phyloP scores from a whole-genome alignment of 2,113 vertebrate genomes.

The Chroicocephalus ridibundus region DNA sequence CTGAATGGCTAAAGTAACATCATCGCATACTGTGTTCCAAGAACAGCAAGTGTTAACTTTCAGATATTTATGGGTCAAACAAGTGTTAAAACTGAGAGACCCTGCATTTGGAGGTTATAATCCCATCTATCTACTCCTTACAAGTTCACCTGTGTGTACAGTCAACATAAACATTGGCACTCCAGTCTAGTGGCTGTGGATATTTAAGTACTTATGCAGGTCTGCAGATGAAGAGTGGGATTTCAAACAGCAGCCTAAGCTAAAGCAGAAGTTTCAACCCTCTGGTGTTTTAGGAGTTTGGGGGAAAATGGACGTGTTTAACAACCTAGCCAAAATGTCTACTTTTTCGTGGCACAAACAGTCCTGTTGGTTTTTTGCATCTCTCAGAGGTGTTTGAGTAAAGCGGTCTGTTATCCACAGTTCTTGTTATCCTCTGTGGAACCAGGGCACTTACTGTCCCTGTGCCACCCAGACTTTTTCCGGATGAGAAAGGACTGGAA shows the following conservation, averaged over 20 bases:
- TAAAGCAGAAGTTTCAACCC: neutral
- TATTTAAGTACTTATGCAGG: neutral
- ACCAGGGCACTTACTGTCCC: neutral
- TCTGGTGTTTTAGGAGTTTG: neutral
- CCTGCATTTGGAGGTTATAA: neutral
- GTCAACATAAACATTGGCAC: neutral
- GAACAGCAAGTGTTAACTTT: neutral
- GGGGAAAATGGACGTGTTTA: neutral
- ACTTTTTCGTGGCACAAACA: neutral
- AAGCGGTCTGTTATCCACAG: neutral
- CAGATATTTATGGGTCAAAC: neutral
- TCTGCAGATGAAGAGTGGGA: neutral
- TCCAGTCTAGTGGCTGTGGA: neutral
- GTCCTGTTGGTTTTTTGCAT: neutral
- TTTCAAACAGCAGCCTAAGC: neutral
- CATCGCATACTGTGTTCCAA: neutral
- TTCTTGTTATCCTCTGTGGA: neutral
- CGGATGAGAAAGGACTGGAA: neutral
- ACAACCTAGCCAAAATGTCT: neutral
- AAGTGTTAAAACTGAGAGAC: neutral
- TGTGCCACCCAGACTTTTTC: neutral
- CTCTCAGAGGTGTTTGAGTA: neutral
- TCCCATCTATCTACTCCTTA: neutral
- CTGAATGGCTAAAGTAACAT: neutral
- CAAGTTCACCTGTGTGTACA: neutral